These are phyloP conservation scores for Pagetopsis macropterus DNA, from an alignment of 2,797 vertebrate genomes.

Conservation along the genomic window DNA sequence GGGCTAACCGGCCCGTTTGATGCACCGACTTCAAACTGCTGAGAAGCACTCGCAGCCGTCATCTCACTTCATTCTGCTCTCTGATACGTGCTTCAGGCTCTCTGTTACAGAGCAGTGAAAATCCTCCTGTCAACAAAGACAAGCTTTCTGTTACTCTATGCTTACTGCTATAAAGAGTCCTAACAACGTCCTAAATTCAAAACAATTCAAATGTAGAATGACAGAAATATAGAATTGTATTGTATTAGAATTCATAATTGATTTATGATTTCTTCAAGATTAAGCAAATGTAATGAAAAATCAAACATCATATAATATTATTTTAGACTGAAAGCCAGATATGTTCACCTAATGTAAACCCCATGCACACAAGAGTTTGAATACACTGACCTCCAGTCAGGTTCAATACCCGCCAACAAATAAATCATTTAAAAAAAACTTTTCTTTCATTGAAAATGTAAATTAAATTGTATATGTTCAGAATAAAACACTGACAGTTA, in stretches of 20 bases:
- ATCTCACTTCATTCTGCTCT: slow-evolving; percentile 8
- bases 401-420: too few species aligned
- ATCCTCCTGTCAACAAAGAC: slow-evolving; percentile 1
- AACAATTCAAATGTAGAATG: neutral
- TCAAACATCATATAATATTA: too few species aligned
- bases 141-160: neutral
- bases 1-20: slow-evolving; percentile 21
- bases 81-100: slow-evolving; percentile 4
- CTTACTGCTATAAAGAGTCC: neutral
- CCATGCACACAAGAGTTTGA: too few species aligned
- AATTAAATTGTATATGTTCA: too few species aligned
- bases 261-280: neutral
- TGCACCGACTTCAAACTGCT: slow-evolving; percentile 13
- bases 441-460: too few species aligned
- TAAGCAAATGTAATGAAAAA: neutral
- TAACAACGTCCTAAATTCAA: neutral
- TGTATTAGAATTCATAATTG: neutral
- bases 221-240: neutral
- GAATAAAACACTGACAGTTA: too few species aligned
- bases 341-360: too few species aligned
- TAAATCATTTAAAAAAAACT: too few species aligned
- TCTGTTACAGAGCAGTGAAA: neutral
- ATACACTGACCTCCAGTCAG: too few species aligned
- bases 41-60: neutral
- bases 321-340: too few species aligned